Evolutionary conservation across 2,888 invertebrate genomes (phyloP).

Genomic region (Gari tellinella): DNA sequence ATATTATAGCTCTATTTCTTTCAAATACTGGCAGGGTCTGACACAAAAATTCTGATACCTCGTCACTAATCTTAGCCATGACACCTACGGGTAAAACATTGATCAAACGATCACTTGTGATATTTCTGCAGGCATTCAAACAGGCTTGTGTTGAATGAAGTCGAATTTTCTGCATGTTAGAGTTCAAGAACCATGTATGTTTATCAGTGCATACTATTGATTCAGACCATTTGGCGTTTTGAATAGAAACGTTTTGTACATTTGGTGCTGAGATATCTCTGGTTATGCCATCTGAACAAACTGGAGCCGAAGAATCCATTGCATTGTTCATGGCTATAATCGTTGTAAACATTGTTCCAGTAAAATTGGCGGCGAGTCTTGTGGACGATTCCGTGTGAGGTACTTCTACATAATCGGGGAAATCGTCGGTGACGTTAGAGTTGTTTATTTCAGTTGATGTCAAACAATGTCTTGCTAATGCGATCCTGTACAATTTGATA

Average conservation of each 20-base stretch:
- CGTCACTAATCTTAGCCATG: neutral
- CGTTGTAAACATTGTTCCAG: conserved; percentile 13
- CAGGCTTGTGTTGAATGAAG: neutral
- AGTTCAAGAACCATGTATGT: conserved; percentile 40
- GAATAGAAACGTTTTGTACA: conserved; percentile 44
- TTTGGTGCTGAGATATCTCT: conserved; percentile 54
- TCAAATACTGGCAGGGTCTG: conserved; percentile 2
- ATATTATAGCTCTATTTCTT: conserved; percentile 18
- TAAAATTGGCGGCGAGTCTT: conserved; percentile 44
- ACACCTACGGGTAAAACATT: neutral
- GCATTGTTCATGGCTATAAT: conserved; percentile 29
- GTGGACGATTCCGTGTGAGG: conserved; percentile 4
- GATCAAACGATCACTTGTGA: neutral
- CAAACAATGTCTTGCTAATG: conserved; percentile 16
- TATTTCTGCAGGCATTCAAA: neutral
- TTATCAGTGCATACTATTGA: conserved; percentile 37
- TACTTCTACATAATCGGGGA: neutral
- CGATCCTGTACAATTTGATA: conserved; percentile 58
- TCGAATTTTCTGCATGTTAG: conserved; percentile 2
- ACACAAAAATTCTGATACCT: conserved; percentile 30
- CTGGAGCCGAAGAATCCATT: conserved; percentile 58
- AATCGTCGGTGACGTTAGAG: no score
- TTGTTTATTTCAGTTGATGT: no score
- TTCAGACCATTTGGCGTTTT: conserved; percentile 18
- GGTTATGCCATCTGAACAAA: conserved; percentile 69